These are phyloP conservation scores for Leptinotarsa defecta DNA, from an alignment of 1,140 invertebrate species.

Conservation along the genomic window DNA sequence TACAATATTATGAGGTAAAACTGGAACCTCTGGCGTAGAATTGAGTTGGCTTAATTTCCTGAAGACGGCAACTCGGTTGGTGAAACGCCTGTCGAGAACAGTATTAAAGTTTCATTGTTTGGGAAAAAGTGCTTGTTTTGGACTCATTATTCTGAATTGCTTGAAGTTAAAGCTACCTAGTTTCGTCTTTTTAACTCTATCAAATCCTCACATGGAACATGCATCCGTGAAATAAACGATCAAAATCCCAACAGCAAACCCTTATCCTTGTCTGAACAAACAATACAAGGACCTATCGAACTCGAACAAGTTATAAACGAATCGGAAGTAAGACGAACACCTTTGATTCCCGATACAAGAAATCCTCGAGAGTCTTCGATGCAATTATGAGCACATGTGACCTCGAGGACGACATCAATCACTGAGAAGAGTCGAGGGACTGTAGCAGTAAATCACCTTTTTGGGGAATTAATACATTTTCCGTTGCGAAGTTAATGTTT, in stretches of 20 bases:
- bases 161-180: too few relatives aligned
- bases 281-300: neutral
- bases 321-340: neutral
- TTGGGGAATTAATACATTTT: conserved; percentile 18
- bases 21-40: too few relatives aligned
- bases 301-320: neutral
- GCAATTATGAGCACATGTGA: conserved; percentile 42
- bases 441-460: conserved; percentile 26
- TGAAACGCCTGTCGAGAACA: too few relatives aligned
- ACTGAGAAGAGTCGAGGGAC: conserved; percentile 33
- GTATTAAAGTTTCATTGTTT: too few relatives aligned
- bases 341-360: conserved; percentile 9
- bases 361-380: conserved; percentile 15
- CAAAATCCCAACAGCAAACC: neutral
- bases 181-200: too few relatives aligned
- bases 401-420: conserved; percentile 37
- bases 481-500: conserved; percentile 3
- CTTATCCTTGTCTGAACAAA: neutral
- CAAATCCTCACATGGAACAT: too few relatives aligned
- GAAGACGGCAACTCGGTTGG: too few relatives aligned
- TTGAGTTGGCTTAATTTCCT: too few relatives aligned
- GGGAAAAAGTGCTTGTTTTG: too few relatives aligned
- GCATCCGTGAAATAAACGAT: neutral
- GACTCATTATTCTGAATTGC: too few relatives aligned
- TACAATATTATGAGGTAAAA: too few relatives aligned